Evolutionary conservation across 2,113 vertebrate species (phyloP).

Genomic region (Prietella phreatophila): DNA sequence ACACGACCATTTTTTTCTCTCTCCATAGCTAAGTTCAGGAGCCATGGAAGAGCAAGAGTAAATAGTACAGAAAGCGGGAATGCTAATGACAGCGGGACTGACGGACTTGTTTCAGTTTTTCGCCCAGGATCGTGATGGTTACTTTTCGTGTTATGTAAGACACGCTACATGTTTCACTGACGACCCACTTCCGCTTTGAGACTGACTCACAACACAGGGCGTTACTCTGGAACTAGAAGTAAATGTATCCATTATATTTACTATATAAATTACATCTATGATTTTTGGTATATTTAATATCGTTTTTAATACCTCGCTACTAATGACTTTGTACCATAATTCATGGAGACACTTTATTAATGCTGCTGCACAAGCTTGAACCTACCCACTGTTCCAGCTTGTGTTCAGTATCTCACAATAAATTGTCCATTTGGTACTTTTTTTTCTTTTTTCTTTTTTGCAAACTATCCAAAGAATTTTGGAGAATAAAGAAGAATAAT

Average conservation of each 20-base stretch:
- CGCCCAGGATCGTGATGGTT: slow-evolving; percentile 19
- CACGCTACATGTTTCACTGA: slow-evolving; percentile 59
- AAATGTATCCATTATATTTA: not conserved
- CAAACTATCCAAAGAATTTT: not conserved
- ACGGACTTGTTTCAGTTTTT: not conserved
- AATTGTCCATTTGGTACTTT: too few relatives aligned
- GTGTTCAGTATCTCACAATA: too few relatives aligned
- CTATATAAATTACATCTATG: too few relatives aligned
- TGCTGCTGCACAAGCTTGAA: not conserved
- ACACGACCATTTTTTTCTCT: not conserved
- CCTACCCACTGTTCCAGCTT: not conserved
- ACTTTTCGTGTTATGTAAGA: slow-evolving; percentile 72
- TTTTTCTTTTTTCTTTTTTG: not conserved
- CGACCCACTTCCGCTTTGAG: slow-evolving; percentile 75
- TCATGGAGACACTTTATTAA: not conserved
- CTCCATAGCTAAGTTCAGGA: not conserved
- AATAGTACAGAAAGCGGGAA: not conserved
- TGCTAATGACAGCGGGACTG: slow-evolving; percentile 15
- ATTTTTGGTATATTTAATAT: not conserved
- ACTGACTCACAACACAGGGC: slow-evolving; percentile 58
- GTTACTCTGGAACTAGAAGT: slow-evolving; percentile 23
- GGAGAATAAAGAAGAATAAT: not conserved
- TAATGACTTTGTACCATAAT: not conserved
- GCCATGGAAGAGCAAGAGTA: not conserved
- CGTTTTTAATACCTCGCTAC: not conserved